Evolutionary conservation across 1,140 invertebrate genomes (phyloP), one percentile per base, ranked within the genome.

Genomic region (Calliopsis andreniformis): DNA sequence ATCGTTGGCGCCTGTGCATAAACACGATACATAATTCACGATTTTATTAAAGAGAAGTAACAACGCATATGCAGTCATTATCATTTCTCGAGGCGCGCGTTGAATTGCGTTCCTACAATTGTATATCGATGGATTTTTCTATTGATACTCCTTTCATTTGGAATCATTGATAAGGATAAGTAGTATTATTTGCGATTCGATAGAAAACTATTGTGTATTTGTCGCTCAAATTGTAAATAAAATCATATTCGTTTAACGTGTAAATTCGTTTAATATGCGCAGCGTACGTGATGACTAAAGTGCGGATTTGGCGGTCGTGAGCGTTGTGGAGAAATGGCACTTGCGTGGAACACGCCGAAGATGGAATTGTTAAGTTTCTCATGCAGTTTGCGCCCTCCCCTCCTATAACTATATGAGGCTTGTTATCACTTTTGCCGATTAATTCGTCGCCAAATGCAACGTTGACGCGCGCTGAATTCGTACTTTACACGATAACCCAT

Each of bases 171-270:
- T 55, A 72, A 47, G 55, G 58, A 42, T 76, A 80, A 76, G 56
- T 82, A 86, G 78, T 83, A 78, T 82, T 80, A 84, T 70, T 39
- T 78, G 73, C 67, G 78, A 84, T 84, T 84, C 80, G 67, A 77
- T 82, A 80, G 80, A 78, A 84, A 67, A 68, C 78, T 75, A 86
- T 70, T 82, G 67, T 87, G 85, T 87, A 87, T 85, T 84, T 78
- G 71, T 86, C 85, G 85, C 85, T 87, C 85, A 87, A 87, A 75
- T 87, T 39, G 85, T 87, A 87, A 87, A 87, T 87, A 87, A 87
- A 87, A 82, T 86, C 83, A 86, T 82, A 82, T 84, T 83, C 82
- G 85, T 86, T 84, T 83, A 84, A 79, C 71, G 72, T 82, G 80
- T 53, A 69, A 83, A 79, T 53, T 83, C 71, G 59, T 84, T 84